Base-by-base conservation (phyloP, 2,113 vertebrate species). In the Puffinus mauretanicus region DNA sequence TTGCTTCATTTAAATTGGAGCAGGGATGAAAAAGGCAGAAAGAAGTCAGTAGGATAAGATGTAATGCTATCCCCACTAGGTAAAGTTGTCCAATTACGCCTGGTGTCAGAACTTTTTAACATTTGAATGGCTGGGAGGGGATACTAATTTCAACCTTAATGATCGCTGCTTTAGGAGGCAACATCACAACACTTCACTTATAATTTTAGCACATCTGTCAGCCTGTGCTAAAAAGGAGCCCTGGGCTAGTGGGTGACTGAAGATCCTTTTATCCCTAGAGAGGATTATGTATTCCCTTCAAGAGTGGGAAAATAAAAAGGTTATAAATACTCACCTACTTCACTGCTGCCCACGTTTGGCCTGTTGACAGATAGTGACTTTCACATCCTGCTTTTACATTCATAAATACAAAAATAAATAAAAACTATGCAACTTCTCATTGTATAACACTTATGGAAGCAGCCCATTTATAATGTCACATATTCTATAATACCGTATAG, bases 61-160 rank as follows among this genome's bases (percentile, higher is more conserved):
- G 34, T 36, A 60, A 34, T 25, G 84, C 76, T 89, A 94, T 96
- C 92, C 96, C 97, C 96, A 96, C 93, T 92, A 97, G 94, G 96
- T 92, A 66, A 97, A 97, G 88, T 96, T 96, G 94, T 97, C 96
- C 96, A 97, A 97, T 97, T 97, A 97, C 0, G 36, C 73, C 65
- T 61, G 40, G 77, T 96, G 95, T 96, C 96, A 93, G 95, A 96
- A 97, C 94, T 97, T 97, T 94, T 97, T 96, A 95, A 69, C 93
- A 96, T 96, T 93, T 93, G 92, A 96, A 97, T 97, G 94, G 91
- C 96, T 97, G 90, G 92, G 93, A 97, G 96, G 92, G 84, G 92
- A 75, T 96, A 95, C 95, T 97, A 96, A 97, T 97, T 97, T 94
- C 96, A 97, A 57, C 89, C 95, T 94, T 97, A 97, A 97, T 96